Conservation (phyloP, 2,888 invertebrate genomes). For the Brenthis hecate region DNA sequence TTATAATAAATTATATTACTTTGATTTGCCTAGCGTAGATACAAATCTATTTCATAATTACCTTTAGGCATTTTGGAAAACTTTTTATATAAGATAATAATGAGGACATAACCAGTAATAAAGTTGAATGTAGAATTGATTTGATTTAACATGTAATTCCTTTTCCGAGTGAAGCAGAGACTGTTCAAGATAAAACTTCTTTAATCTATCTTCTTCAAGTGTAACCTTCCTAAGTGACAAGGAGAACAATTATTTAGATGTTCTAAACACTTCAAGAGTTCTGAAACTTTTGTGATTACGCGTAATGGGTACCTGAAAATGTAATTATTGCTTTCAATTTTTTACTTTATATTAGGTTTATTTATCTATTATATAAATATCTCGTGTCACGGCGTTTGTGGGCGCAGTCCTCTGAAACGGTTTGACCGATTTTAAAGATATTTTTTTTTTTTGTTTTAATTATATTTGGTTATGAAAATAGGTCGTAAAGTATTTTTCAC, state of each 20-base stretch:
- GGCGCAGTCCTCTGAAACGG: too few relatives aligned
- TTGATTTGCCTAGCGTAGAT: too few relatives aligned
- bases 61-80: too few relatives aligned
- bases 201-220: slow-evolving; percentile 41
- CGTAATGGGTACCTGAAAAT: slow-evolving; percentile 17
- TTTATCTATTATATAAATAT: too few relatives aligned
- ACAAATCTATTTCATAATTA: too few relatives aligned
- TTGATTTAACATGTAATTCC: slow-evolving; percentile 8
- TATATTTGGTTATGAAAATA: too few relatives aligned
- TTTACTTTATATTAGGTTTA: background rate
- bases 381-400: too few relatives aligned
- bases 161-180: background rate
- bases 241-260: slow-evolving; percentile 23
- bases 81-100: too few relatives aligned
- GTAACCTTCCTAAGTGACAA: slow-evolving; percentile 33
- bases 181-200: slow-evolving; percentile 34
- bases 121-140: slow-evolving; percentile 9
- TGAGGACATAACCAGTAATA: background rate
- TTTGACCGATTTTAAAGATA: too few relatives aligned
- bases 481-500: too few relatives aligned
- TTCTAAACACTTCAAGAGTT: slow-evolving; percentile 19
- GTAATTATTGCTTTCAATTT: background rate
- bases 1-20: too few relatives aligned
- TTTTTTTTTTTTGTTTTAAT: too few relatives aligned
- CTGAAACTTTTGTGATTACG: slow-evolving; percentile 14